Evolutionary conservation across 2,797 vertebrate genomes (phyloP).

Genomic region (Phrynocephalus guinanensis): DNA sequence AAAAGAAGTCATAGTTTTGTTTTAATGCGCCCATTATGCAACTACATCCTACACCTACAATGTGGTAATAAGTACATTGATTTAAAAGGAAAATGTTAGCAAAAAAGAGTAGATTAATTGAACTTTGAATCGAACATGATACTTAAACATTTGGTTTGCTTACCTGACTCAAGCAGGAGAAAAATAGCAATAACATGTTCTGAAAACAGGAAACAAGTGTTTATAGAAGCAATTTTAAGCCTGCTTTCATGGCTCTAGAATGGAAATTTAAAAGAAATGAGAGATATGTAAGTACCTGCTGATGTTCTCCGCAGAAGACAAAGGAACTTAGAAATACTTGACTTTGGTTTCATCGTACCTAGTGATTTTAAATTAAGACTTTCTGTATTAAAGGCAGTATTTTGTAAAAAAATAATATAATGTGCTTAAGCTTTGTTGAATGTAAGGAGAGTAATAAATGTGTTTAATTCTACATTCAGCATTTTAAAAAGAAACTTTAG

Average conservation of each 20-base stretch:
- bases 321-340: background rate
- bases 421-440: background rate
- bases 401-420: background rate
- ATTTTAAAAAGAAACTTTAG: constrained; percentile 6
- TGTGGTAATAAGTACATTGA: background rate
- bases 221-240: background rate
- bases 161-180: background rate
- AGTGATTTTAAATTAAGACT: background rate
- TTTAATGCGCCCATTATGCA: background rate
- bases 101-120: background rate
- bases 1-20: too few species aligned
- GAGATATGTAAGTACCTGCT: background rate
- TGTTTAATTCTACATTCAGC: background rate
- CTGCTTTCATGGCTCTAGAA: background rate
- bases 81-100: background rate
- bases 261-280: background rate
- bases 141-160: background rate
- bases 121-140: background rate
- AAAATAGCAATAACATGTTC: background rate
- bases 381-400: background rate
- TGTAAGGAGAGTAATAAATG: background rate
- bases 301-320: background rate
- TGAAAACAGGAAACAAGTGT: background rate
- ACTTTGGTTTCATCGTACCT: background rate
- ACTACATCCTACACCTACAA: background rate